Conservation (phyloP, 2,113 vertebrate genomes). For the Grammomys surdaster region DNA sequence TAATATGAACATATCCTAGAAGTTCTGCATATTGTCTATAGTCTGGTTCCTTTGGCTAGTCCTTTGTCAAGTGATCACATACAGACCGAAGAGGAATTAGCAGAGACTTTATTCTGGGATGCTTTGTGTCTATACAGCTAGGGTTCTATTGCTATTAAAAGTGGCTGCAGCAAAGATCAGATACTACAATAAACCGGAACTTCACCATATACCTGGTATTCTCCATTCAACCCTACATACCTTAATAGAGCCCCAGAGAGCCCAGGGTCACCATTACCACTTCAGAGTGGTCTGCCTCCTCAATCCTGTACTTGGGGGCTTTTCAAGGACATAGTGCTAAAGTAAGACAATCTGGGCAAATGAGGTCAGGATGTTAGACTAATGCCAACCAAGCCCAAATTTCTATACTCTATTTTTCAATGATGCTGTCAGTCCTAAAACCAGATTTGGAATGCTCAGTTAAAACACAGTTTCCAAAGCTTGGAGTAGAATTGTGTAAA, state of each 20-base stretch:
- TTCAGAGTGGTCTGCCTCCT: not conserved
- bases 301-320: not conserved
- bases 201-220: not conserved
- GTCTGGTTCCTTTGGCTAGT: not conserved
- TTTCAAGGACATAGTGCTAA: not conserved
- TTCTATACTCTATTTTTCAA: not conserved
- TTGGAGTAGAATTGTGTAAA: conserved; percentile 16
- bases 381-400: not conserved
- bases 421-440: not conserved
- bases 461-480: not conserved
- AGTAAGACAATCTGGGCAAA: not conserved
- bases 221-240: not conserved
- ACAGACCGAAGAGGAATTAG: not conserved
- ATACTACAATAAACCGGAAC: not conserved
- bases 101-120: not conserved
- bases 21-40: not conserved
- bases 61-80: not conserved
- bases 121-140: not conserved
- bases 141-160: not conserved
- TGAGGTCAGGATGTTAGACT: not conserved
- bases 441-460: not conserved
- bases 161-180: not conserved
- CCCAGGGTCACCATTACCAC: not conserved
- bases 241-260: not conserved
- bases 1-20: not conserved